A percentile compares a stretch with the other conserved stretches of the same genome.
These are phyloP conservation scores for Tiliacea aurago DNA, from an alignment of 2,888 invertebrate genomes.

Conservation along the genomic window DNA sequence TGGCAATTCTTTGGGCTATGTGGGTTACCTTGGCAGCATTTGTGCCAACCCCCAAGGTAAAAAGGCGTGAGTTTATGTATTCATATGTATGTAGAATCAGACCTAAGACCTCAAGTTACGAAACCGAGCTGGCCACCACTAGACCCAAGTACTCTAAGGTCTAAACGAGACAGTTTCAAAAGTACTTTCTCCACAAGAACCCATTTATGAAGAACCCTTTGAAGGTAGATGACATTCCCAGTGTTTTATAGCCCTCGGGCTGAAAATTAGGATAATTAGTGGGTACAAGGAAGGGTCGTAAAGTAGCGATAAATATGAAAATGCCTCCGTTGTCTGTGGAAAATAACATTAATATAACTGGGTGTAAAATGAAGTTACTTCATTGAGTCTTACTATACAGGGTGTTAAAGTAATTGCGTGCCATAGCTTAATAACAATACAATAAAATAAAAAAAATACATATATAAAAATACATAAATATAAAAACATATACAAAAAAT, in stretches of 20 bases:
- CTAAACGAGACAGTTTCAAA: background rate
- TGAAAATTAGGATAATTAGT: slow-evolving; percentile 54
- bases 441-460: too few relatives aligned
- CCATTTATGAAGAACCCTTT: slow-evolving; percentile 38
- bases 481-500: too few relatives aligned
- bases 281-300: slow-evolving; percentile 20
- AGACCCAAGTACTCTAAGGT: background rate
- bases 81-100: too few relatives aligned
- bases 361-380: slow-evolving; percentile 2
- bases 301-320: slow-evolving; percentile 40
- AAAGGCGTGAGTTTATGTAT: too few relatives aligned
- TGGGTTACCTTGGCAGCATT: too few relatives aligned
- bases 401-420: too few relatives aligned
- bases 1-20: too few relatives aligned
- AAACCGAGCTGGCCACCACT: background rate
- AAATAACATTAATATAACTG: slow-evolving; percentile 4
- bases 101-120: too few relatives aligned
- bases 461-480: too few relatives aligned
- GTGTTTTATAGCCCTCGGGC: slow-evolving; percentile 47
- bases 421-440: too few relatives aligned
- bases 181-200: slow-evolving; percentile 11
- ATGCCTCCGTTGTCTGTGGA: background rate
- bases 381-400: background rate
- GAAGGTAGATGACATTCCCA: slow-evolving; percentile 10
- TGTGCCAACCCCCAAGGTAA: too few relatives aligned